A percentile compares a stretch with the other conserved stretches of the same genome.
Conservation (phyloP, 2,113 vertebrate species). For the Hemichromis elongatus region DNA sequence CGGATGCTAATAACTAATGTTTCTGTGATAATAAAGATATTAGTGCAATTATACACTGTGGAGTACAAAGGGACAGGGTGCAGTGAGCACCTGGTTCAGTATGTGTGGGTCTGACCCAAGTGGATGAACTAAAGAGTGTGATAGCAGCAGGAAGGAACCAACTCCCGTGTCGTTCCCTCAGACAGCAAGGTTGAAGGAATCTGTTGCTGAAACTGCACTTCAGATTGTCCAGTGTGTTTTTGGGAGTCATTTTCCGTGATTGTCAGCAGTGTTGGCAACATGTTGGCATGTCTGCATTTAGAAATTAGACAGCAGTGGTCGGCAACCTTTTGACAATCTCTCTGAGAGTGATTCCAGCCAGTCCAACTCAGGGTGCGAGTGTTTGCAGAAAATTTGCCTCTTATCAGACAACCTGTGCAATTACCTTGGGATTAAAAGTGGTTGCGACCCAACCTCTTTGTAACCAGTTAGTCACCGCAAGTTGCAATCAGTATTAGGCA, state of each 20-base stretch:
- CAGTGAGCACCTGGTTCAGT: not conserved
- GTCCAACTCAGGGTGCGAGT: not conserved
- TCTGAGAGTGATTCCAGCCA: not conserved
- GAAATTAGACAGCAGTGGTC: not conserved
- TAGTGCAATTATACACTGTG: not conserved
- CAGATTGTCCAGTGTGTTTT: not conserved
- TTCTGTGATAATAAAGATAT: not conserved
- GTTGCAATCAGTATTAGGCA: not conserved
- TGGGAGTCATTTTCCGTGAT: not conserved
- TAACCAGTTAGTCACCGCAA: not conserved
- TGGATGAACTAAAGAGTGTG: not conserved
- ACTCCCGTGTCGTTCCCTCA: not conserved
- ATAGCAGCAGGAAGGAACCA: not conserved
- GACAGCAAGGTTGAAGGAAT: not conserved
- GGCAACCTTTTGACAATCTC: not conserved
- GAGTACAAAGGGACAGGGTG: not conserved
- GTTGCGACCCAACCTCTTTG: not conserved
- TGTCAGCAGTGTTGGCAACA: not conserved
- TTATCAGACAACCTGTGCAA: not conserved
- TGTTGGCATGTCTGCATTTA: not conserved
- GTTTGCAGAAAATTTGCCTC: not conserved
- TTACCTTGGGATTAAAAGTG: not conserved
- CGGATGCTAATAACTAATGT: not conserved
- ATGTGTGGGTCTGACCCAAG: not conserved
- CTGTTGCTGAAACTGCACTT: not conserved